Conservation (phyloP, 2,113 vertebrate genomes). For the Mobula birostris region DNA sequence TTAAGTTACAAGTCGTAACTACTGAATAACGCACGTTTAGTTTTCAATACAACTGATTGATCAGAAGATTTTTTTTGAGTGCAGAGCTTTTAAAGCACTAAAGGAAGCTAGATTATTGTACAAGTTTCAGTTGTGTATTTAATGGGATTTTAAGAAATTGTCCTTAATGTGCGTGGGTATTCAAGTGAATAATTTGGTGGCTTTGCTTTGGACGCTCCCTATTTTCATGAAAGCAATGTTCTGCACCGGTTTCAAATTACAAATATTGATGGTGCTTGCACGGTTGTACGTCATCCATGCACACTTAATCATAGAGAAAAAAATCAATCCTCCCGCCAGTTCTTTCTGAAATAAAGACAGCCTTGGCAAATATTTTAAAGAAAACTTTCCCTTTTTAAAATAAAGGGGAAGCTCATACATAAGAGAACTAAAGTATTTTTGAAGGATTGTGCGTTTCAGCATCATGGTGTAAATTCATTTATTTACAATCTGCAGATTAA, state of each 20-base stretch:
- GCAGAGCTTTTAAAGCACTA: not conserved
- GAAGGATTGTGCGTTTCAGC: not conserved
- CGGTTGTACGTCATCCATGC: not conserved
- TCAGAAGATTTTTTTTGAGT: not conserved
- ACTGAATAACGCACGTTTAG: not conserved
- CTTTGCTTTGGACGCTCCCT: not conserved
- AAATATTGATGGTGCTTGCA: no score
- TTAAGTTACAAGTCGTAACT: not conserved
- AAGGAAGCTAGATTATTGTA: not conserved
- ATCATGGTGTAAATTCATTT: not conserved
- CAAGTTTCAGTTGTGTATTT: not conserved
- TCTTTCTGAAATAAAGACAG: not conserved
- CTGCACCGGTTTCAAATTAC: not conserved
- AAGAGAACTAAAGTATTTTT: not conserved
- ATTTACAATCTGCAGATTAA: not conserved
- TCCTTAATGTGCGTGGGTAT: not conserved
- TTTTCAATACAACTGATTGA: not conserved
- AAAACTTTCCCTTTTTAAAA: not conserved
- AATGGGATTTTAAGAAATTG: not conserved
- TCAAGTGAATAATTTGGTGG: not conserved
- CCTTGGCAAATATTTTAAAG: not conserved
- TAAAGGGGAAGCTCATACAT: not conserved
- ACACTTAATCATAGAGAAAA: not conserved
- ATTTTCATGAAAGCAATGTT: not conserved
- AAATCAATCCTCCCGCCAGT: not conserved